These are phyloP conservation scores for Kryphioiulus occultus DNA, from an alignment of 2,888 invertebrate genomes.

Conservation along the genomic window DNA sequence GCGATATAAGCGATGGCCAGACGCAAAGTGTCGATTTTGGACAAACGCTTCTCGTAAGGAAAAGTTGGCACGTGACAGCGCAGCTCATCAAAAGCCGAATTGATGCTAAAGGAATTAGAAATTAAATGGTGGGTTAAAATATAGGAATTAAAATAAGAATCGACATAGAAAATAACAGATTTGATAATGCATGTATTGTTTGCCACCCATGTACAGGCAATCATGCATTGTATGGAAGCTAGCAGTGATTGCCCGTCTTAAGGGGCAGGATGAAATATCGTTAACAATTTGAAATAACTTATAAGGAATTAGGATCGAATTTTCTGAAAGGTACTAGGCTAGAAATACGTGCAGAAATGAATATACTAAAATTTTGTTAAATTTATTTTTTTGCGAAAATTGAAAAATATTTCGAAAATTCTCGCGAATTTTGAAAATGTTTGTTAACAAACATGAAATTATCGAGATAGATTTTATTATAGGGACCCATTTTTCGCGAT, in stretches of 20 bases:
- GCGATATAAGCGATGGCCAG: slow-evolving; percentile 98
- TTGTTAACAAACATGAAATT: too few relatives aligned
- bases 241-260: neutral
- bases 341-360: too few relatives aligned
- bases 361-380: too few relatives aligned
- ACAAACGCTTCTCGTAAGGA: slow-evolving; percentile 96
- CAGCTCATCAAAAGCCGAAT: slow-evolving; percentile 98
- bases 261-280: neutral
- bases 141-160: neutral
- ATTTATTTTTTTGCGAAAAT: neutral
- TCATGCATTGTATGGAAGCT: neutral
- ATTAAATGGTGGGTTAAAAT: neutral
- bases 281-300: neutral
- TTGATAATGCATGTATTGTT: neutral
- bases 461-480: too few relatives aligned
- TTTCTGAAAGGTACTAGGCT: neutral
- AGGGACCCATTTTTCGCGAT: too few relatives aligned
- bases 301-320: neutral
- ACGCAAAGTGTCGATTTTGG: slow-evolving; percentile 97
- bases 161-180: neutral
- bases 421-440: too few relatives aligned
- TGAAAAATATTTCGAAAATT: too few relatives aligned
- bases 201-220: neutral
- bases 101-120: slow-evolving; percentile 74
- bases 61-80: slow-evolving; percentile 98